A percentile compares a stretch with the other conserved stretches of the same genome.
phyloP scores from a whole-genome alignment of 1,140 invertebrate genomes.

The Zeugodacus cucurbitae region DNA sequence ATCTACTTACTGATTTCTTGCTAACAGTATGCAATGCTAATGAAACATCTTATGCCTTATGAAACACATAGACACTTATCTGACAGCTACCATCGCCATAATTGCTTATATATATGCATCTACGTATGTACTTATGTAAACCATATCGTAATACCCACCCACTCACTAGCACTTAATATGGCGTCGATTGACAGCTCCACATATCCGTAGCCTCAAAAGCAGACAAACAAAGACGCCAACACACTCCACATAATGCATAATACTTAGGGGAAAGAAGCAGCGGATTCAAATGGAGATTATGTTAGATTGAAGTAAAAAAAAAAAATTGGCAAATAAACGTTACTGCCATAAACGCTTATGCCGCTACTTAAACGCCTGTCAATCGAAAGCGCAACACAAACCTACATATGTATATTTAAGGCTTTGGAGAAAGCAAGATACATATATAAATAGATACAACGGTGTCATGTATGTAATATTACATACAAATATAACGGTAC shows the following conservation, averaged over 20 bases:
- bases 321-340: background rate
- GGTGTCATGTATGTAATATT: background rate
- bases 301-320: background rate
- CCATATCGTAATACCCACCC: background rate
- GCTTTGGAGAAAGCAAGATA: background rate
- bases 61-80: too few species aligned
- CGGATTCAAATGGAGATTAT: background rate
- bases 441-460: background rate
- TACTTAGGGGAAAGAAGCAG: background rate
- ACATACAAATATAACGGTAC: background rate
- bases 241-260: background rate
- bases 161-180: background rate
- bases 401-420: background rate
- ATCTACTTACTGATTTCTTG: too few species aligned
- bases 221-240: background rate
- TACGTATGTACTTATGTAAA: background rate
- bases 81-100: too few species aligned
- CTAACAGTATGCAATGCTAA: too few species aligned
- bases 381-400: background rate
- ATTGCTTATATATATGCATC: too few species aligned
- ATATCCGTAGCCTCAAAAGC: background rate
- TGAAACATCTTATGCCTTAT: too few species aligned
- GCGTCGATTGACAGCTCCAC: background rate
- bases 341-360: background rate
- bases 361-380: background rate